These are phyloP conservation scores for Tichodroma muraria DNA, from an alignment of 2,113 vertebrate genomes.

Conservation along the genomic window DNA sequence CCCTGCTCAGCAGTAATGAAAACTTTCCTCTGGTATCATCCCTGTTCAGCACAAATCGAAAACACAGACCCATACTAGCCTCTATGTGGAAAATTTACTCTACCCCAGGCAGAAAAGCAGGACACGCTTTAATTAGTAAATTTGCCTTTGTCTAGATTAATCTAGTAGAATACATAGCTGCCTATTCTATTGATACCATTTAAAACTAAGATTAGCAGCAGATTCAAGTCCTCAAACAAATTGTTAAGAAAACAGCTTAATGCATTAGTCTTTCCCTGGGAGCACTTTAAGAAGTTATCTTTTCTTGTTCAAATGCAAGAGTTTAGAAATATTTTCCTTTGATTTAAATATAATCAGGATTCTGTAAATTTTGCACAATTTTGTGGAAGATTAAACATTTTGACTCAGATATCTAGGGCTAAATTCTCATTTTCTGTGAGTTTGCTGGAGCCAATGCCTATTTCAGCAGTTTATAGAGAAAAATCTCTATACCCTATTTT, in stretches of 20 bases:
- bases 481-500: background rate
- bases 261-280: background rate
- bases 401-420: background rate
- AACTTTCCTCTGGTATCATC: background rate
- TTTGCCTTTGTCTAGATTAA: background rate
- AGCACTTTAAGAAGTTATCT: background rate
- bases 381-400: background rate
- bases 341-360: background rate
- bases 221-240: background rate
- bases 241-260: background rate
- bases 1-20: background rate
- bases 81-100: background rate
- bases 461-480: background rate
- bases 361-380: background rate
- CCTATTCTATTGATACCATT: background rate
- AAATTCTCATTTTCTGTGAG: background rate
- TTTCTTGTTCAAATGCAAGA: background rate
- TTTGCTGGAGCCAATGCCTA: background rate
- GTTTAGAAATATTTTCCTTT: background rate
- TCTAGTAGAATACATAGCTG: background rate
- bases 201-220: background rate
- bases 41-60: background rate
- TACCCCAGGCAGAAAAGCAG: background rate
- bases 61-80: rapidly evolving
- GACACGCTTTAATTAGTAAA: background rate